Base-by-base conservation (phyloP, 1,140 invertebrate genomes). In the Macrotrachela quadricornifera region DNA sequence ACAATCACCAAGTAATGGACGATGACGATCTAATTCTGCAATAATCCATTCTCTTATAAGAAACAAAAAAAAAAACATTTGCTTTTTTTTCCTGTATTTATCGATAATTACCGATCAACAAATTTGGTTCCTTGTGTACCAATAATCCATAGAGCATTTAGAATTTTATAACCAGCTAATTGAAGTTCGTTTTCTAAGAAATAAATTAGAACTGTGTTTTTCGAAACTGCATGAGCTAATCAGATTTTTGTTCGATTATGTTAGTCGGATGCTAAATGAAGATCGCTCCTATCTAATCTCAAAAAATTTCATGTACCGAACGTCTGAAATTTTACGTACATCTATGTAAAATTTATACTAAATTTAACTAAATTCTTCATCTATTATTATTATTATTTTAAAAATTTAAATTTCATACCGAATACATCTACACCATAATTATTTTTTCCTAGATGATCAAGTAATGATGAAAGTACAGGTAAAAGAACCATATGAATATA, bases 351-450 rank as follows among this genome's bases (percentile, higher is more conserved):
- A 2, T 45, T 11, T 17, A 45, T 9, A 45, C 3, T 3, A 15
- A 3, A 18, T 48, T 48, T n/a, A n/a, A n/a, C n/a, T n/a, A n/a
- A n/a, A n/a, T n/a, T n/a, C n/a, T n/a, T n/a, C n/a, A n/a, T n/a
- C n/a, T n/a, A n/a, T n/a, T n/a, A n/a, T n/a, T n/a, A n/a, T n/a
- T n/a, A n/a, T n/a, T n/a, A n/a, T n/a, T n/a, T n/a, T n/a, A n/a
- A n/a, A n/a, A n/a, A n/a, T n/a, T n/a, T n/a, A n/a, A n/a, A n/a
- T n/a, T n/a, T n/a, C n/a, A n/a, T n/a, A 12, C 37, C 42, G 41
- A 99, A 70, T n/a, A 99, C 71, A 72, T 99, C 92, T 59, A 80
- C 82, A 53, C 94, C 92, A 64, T 92, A 97, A 68, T 96, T 86
- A 70, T 88, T 92, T 57, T 81, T 80, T 1, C 88, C 88, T 14